Evolutionary conservation across 2,888 invertebrate species (phyloP), one percentile per base, ranked within the genome.

Genomic region (Meloe dianella): DNA sequence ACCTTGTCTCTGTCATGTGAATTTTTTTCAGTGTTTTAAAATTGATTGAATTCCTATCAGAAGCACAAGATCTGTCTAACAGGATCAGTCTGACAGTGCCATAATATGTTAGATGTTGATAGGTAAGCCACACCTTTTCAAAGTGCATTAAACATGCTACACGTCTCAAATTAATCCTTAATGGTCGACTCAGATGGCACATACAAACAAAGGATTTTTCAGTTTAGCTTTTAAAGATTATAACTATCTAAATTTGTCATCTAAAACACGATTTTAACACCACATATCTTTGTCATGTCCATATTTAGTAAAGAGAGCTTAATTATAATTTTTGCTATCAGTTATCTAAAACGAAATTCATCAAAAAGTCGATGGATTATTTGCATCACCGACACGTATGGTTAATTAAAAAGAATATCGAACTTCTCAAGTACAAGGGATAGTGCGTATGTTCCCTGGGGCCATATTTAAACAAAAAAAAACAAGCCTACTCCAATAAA

Each of bases 51-150:
- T 35, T 10, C 30, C 32, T 29, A 65, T 61, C 65, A 56, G 58
- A 57, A 35, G 61, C 65, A 32, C 58, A 17, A 57, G 67, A 47
- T 71, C 64, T 63, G 63, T 57, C 12, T 74, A 78, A 77, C 71
- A 74, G 73, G 77, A 78, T 77, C 75, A 75, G 65, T 64, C 73
- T 75, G 77, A 79, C 78, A 78, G 70, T 66, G 68, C 67, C 65
- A 74, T 74, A 77, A 77, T 74, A 73, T n/a, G 69, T 71, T 71
- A 69, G 67, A 69, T 74, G 73, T 68, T 75, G 77, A 79, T 78
- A 77, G 75, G 78, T 78, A 77, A 80, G 76, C 77, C 80, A 80
- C 79, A 79, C 80, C 80, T 80, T 77, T 79, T 79, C 76, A 79
- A 74, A 79, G 75, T 79, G 78, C 78, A 78, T 79, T 78, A 77